Conservation (phyloP, 2,797 vertebrate genomes). For the Protonibea diacanthus region DNA sequence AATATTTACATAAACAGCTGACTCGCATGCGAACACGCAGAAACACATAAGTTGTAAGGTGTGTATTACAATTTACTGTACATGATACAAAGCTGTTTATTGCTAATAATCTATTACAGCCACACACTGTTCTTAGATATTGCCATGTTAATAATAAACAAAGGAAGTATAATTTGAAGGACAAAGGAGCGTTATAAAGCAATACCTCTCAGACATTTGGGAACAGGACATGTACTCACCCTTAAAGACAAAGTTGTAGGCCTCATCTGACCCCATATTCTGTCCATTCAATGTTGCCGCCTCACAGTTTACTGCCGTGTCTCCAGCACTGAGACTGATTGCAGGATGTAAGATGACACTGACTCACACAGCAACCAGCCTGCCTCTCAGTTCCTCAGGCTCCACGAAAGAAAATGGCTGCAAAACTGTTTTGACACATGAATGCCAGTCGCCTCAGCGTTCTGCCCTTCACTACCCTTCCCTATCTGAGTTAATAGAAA, state of each 20-base stretch:
- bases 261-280: conserved; percentile 89
- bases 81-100: not conserved
- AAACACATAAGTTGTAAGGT: not conserved
- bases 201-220: not conserved
- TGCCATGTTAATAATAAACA: conserved; percentile 52
- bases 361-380: conserved; percentile 30
- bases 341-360: conserved; percentile 63
- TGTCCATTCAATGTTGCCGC: conserved; percentile 68
- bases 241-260: conserved; percentile 98
- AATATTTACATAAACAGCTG: conserved; percentile 17
- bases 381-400: conserved; percentile 22
- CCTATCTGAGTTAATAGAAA: conserved; percentile 42
- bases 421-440: conserved; percentile 27
- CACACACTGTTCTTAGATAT: conserved; percentile 6
- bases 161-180: conserved; percentile 47
- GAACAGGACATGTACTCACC: conserved; percentile 83
- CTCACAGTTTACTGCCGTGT: conserved; percentile 34
- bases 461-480: conserved; percentile 50
- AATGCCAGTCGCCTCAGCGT: conserved; percentile 35
- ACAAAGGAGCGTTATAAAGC: not conserved
- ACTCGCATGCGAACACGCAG: not conserved
- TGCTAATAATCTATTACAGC: not conserved
- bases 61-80: not conserved
- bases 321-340: conserved; percentile 40
- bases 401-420: conserved; percentile 18